Evolutionary conservation across 2,797 vertebrate genomes (phyloP).

Genomic region (Cossypha heuglini): DNA sequence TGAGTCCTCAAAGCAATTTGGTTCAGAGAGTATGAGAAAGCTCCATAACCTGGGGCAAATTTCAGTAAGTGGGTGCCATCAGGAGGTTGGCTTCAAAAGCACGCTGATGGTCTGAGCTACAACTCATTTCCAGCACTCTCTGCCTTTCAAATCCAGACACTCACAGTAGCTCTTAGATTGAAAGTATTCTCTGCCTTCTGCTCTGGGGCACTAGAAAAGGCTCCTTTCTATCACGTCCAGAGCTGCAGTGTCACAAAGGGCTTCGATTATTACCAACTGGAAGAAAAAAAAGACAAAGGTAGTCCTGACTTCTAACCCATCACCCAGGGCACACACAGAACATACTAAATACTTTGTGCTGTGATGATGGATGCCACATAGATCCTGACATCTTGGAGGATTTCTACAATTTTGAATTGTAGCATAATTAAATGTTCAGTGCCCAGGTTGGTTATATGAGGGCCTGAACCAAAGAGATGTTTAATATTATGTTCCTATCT

Average conservation of each 20-base stretch:
- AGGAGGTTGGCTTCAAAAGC: background rate
- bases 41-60: background rate
- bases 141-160: background rate
- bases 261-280: background rate
- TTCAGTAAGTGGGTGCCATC: background rate
- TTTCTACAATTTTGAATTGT: background rate
- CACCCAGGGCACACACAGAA: background rate
- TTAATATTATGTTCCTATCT: background rate
- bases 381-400: background rate
- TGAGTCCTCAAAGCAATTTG: background rate
- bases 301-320: background rate
- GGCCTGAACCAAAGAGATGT: background rate
- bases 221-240: background rate
- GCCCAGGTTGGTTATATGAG: background rate
- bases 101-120: background rate
- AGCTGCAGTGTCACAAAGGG: background rate
- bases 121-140: background rate
- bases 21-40: background rate
- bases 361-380: background rate
- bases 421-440: background rate
- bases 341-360: background rate
- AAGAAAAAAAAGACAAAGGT: background rate
- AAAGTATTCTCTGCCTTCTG: background rate
- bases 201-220: background rate
- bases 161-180: background rate